Evolutionary conservation across 1,140 invertebrate genomes (phyloP), one percentile per base, ranked within the genome.

Genomic region (Sogatella furcifera): DNA sequence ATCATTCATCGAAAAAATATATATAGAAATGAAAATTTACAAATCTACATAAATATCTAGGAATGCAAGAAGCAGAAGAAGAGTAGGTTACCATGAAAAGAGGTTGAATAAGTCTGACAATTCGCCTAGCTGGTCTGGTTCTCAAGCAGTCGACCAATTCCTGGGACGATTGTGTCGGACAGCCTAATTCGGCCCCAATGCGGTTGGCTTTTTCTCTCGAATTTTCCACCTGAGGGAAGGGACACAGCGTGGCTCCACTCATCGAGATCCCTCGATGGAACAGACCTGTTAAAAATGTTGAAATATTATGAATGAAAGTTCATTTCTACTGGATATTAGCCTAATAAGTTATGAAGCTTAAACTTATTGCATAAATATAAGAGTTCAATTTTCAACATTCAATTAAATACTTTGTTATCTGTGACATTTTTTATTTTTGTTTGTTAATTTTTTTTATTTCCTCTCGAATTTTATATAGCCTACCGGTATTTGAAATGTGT

Each of bases 241-340:
- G 80, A 65, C 79, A 74, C 1, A 90, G 71, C 5, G 83, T 81
- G 13, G 84, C 84, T 0, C 90, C 91, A 68, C 89, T 92, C 72
- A 86, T 81, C 0, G 90, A 83, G 52, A 93, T 84, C 4, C 84
- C 89, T 53, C 81, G 78, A 68, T 82, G 70, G 67, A 88, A 85
- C 52, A 87, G 70, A 63, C 78, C 82, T 81, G 19, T 24, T 8
- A 8, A 38, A 9, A 38, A 65, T 78, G 65, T 10, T 4, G 9
- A 9, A 61, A 24, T 61, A 21, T 10, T 5, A n/a, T 42, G 17
- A 10, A 15, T 19, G 17, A n/a, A n/a, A n/a, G n/a, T n/a, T n/a
- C n/a, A n/a, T n/a, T n/a, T n/a, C n/a, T n/a, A n/a, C n/a, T n/a
- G n/a, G n/a, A n/a, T n/a, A n/a, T n/a, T n/a, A n/a, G n/a, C n/a